Evolutionary conservation across 2,888 invertebrate genomes (phyloP), one percentile per base, ranked within the genome.

Genomic region (Hydropsyche betteni): DNA sequence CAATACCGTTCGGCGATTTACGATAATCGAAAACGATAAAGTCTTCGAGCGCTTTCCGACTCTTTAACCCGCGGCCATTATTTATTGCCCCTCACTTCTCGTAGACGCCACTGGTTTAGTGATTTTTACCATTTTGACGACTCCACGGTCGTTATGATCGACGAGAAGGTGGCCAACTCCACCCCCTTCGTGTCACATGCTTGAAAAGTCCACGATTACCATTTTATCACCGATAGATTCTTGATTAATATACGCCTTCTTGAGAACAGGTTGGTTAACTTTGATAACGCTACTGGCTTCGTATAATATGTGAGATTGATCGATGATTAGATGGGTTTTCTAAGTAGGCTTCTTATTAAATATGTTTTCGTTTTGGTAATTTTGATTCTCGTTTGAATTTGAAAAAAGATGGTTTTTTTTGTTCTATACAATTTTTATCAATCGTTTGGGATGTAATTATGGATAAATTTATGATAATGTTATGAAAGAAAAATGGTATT

Each of bases 101-200:
- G 24, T 24, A 24, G 24, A 24, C 24, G 24, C 24, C 24, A 44
- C 44, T 10, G 44, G 44, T 10, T 24, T 10, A 10, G 44, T 44
- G 44, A 44, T 44, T 44, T 44, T 44, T 44, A 44, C 44, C 44
- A 44, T 10, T 58, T 58, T 8, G 58, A 58, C 8, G 24, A 58
- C 8, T 8, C 4, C n/a, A 16, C 14, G 24, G 8, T 14, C 58
- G 58, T 24, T n/a, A 58, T 8, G 24, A 58, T 58, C 0, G 14
- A 58, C 5, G 4, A 4, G 16, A 14, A 5, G 14, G 24, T 58
- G 14, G 14, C n/a, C 14, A 58, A 24, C 58, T 58, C 58, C 58
- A 24, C 58, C 58, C 24, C 14, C 58, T 58, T 58, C 58, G 24
- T 58, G 58, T 58, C 16, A 8, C 14, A 24, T 16, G 58, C 58